Evolutionary conservation across 2,113 vertebrate genomes (phyloP).

Genomic region (Lates calcarifer): DNA sequence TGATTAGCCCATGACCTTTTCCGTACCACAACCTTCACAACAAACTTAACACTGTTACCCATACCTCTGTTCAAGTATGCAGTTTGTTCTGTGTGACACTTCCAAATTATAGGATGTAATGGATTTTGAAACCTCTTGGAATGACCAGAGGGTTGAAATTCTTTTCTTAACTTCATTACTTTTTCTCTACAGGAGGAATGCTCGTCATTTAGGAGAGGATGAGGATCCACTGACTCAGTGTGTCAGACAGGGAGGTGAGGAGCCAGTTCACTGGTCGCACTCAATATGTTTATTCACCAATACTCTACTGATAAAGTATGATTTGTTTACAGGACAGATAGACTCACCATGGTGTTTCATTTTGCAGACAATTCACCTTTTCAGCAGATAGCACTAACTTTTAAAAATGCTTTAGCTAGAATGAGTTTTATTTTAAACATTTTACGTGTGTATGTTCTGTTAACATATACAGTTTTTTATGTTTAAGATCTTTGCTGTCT

Average conservation of each 20-base stretch:
- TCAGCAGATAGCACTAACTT: too few species aligned
- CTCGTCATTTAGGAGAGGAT: conserved; percentile 83
- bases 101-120: neutral
- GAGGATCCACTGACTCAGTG: conserved; percentile 86
- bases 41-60: neutral
- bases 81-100: neutral
- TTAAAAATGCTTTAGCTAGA: neutral
- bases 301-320: neutral
- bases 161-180: neutral
- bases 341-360: neutral
- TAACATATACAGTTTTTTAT: neutral
- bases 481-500: neutral
- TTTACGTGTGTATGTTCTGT: too few species aligned
- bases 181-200: conserved; percentile 80
- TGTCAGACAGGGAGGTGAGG: conserved; percentile 87
- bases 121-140: neutral
- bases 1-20: neutral
- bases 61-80: neutral
- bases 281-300: neutral
- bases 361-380: neutral
- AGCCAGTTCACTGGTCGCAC: neutral
- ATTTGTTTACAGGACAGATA: neutral
- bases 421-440: too few species aligned
- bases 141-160: neutral
- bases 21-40: conserved; percentile 1